Percentiles rank a stretch among this genome's conserved stretches.
Conservation (phyloP, 37 sponge, comb jelly and placozoan genomes). For the Lycopodina hypogea region DNA sequence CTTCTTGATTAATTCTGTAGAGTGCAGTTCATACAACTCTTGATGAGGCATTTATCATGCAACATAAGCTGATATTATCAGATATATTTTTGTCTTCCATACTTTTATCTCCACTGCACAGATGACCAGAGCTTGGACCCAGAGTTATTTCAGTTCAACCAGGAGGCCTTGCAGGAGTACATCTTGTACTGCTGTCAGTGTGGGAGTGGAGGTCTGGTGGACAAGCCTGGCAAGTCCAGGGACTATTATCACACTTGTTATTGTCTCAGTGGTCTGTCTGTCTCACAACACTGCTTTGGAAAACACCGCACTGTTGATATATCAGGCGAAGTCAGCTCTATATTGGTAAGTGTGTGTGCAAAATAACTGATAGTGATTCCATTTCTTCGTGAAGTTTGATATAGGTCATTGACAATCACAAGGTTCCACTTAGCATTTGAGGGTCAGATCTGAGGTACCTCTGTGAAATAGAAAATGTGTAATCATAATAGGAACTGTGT, state of each 20-base stretch:
- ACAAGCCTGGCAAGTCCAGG: slow-evolving; percentile 91
- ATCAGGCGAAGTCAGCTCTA: background rate
- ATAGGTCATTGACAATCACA: too few species aligned
- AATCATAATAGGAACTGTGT: too few species aligned
- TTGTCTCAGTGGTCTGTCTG: slow-evolving; percentile 89
- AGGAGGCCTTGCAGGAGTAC: slow-evolving; percentile 88
- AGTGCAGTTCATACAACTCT: too few species aligned
- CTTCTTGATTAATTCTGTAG: too few species aligned
- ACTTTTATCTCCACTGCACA: too few species aligned
- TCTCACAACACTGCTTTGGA: slow-evolving; percentile 77
- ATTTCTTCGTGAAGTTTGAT: background rate
- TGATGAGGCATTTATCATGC: too few species aligned
- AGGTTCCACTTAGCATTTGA: too few species aligned
- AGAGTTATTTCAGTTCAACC: slow-evolving; percentile 61
- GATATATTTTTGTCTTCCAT: too few species aligned
- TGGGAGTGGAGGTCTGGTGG: slow-evolving; percentile 79
- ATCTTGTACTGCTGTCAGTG: slow-evolving; percentile 91
- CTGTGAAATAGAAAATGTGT: too few species aligned
- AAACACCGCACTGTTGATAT: slow-evolving; percentile 24
- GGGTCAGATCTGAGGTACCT: too few species aligned
- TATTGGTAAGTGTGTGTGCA: slow-evolving; percentile 39
- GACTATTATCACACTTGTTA: slow-evolving; percentile 98
- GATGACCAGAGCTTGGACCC: slow-evolving; percentile 25
- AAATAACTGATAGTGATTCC: background rate
- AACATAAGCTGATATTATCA: too few species aligned